Base-by-base conservation (phyloP, 2,797 vertebrate species). In the Sebastes diploproa region DNA sequence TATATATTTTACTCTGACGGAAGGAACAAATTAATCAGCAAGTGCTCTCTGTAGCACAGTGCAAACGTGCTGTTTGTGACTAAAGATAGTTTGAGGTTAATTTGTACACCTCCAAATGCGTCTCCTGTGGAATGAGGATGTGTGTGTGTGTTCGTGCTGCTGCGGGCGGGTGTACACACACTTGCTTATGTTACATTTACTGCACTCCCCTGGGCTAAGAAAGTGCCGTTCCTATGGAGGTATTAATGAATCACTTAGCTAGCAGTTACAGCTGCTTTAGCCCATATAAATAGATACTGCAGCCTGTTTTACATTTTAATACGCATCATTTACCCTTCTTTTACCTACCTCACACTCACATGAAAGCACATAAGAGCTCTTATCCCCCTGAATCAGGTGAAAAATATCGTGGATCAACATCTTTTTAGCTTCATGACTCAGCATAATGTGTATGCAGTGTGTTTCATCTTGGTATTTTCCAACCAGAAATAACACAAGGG, bases 1-100 rank as follows among this genome's bases (percentile, higher is more conserved):
- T 86, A 76, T 86, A 86, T 85, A 81, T 89, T 91, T 88, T 87
- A 85, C 78, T 69, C 79, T 30, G 86, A 88, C 73, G 30, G 72
- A 82, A 82, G 72, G 76, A 92, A 83, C 85, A 82, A 89, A 94
- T 93, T 89, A 89, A 93, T 94, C 93, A 92, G 84, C 74, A 6
- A 62, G 62, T 12, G 82, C 80, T 88, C 82, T 82, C 80, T 66
- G 75, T 52, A 74, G 86, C 83, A 29, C 71, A 4, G 62, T 66
- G 58, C 81, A 85, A 91, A 89, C 78, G 87, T 88, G 86, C 82
- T 75, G 56, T 66, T 85, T 88, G 90, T 90, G 86, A 92, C 85
- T 91, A 90, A 92, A 92, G 91, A 91, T 88, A 87, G 86, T 85
- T 86, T 87, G 85, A 89, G 89, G 90, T 91, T 91, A 87, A 93